These are phyloP conservation scores for Chrysolina americana DNA, from an alignment of 2,888 invertebrate species.

Conservation along the genomic window DNA sequence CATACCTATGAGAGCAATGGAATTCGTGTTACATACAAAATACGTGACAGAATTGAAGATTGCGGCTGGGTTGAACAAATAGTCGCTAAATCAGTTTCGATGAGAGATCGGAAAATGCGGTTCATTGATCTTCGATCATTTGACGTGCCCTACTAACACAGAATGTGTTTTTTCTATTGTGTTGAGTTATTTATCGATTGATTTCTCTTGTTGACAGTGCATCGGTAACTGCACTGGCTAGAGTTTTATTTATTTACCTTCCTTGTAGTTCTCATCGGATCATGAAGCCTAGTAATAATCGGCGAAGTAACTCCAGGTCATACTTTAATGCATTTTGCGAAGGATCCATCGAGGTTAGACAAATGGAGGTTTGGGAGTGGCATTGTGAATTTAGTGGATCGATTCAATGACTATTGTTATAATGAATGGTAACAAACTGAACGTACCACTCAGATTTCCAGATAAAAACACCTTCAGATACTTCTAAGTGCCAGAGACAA, in stretches of 20 bases:
- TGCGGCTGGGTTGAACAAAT: not conserved
- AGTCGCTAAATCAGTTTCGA: not conserved
- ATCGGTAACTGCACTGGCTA: not conserved
- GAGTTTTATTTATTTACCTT: not conserved
- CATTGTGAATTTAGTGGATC: too few species aligned
- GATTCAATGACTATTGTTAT: too few species aligned
- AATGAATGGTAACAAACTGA: too few species aligned
- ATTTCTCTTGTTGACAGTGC: not conserved
- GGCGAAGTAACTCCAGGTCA: slow-evolving; percentile 15
- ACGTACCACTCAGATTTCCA: too few species aligned
- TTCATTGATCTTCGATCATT: slow-evolving; percentile 15
- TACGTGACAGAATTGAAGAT: slow-evolving; percentile 14
- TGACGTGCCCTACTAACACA: slow-evolving; percentile 17
- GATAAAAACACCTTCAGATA: too few species aligned
- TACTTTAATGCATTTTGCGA: slow-evolving; percentile 13
- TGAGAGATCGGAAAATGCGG: slow-evolving; percentile 1
- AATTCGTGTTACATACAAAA: not conserved
- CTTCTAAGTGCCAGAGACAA: too few species aligned
- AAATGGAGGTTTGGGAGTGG: slow-evolving; percentile 20
- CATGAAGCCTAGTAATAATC: slow-evolving; percentile 5
- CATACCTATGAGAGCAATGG: not conserved
- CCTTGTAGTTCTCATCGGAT: not conserved
- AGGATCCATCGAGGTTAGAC: slow-evolving; percentile 32
- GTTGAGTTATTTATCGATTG: slow-evolving; percentile 2
- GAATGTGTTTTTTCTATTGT: slow-evolving; percentile 11